phyloP scores from a whole-genome alignment of 2,113 vertebrate genomes.

The Epinephelus moara region DNA sequence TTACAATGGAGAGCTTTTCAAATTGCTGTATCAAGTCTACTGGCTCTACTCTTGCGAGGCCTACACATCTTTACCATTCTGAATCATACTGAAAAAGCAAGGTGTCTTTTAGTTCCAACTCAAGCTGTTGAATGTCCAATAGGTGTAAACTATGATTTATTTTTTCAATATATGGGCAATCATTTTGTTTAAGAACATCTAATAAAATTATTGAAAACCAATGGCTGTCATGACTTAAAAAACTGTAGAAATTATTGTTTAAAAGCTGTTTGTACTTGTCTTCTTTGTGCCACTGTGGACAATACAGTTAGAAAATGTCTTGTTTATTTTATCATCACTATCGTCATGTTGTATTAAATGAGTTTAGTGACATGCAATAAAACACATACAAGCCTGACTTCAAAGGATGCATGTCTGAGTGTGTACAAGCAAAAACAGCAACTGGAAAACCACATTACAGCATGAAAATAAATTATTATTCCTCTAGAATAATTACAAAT shows the following conservation, averaged over 20 bases:
- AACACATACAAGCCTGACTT: neutral
- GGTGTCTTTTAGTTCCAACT: neutral
- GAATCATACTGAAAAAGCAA: neutral
- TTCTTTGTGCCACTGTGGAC: neutral
- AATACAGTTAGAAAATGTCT: neutral
- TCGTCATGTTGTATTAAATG: neutral
- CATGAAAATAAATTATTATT: neutral
- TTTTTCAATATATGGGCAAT: neutral
- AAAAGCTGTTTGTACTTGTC: neutral
- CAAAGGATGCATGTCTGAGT: neutral
- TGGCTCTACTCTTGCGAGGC: neutral
- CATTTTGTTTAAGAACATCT: neutral
- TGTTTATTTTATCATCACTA: neutral
- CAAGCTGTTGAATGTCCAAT: neutral
- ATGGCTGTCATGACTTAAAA: neutral
- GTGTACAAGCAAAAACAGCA: neutral
- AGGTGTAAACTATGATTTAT: neutral
- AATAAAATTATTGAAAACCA: neutral
- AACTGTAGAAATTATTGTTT: neutral
- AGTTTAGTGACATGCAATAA: conserved; percentile 1
- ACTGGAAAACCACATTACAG: neutral
- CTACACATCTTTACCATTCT: neutral
- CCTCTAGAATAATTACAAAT: neutral
- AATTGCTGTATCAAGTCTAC: conserved; percentile 4
- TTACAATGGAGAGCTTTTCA: conserved; percentile 24